These are phyloP conservation scores for Mesaphorura yosii DNA, from an alignment of 1,140 invertebrate genomes.

Conservation along the genomic window DNA sequence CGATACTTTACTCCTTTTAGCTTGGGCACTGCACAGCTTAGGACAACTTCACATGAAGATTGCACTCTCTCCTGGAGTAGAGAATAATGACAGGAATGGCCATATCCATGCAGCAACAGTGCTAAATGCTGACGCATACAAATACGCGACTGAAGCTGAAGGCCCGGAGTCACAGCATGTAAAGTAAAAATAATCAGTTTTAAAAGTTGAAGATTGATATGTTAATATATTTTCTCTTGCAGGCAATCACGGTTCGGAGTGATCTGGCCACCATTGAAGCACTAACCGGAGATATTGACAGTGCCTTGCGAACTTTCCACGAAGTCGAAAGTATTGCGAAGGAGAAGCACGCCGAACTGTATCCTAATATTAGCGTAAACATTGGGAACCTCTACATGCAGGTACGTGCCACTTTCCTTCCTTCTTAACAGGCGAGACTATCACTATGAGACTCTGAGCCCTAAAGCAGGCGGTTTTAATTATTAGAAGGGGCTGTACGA, in stretches of 20 bases:
- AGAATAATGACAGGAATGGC: constrained; percentile 5
- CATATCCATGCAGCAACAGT: constrained; percentile 3
- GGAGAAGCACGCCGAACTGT: constrained; percentile 23
- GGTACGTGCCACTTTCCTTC: constrained; percentile 4
- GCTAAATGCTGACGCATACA: constrained; percentile 15
- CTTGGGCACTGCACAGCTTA: constrained; percentile 11
- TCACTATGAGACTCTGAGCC: background rate
- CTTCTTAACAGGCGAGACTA: background rate
- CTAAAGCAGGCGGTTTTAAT: background rate
- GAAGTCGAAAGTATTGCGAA: constrained; percentile 18
- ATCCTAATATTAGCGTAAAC: constrained; percentile 20
- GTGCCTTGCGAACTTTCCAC: constrained; percentile 14
- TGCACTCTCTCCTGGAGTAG: constrained; percentile 1
- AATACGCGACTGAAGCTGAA: constrained; percentile 17
- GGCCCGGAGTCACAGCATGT: constrained; percentile 28
- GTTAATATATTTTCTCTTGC: background rate
- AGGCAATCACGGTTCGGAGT: constrained; percentile 23
- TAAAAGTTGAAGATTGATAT: too few species aligned
- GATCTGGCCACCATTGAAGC: constrained; percentile 27
- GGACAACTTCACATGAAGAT: constrained; percentile 8
- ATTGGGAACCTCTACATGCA: constrained; percentile 20
- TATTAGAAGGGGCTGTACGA: constrained; percentile 26
- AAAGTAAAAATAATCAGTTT: background rate
- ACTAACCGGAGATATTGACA: constrained; percentile 24
- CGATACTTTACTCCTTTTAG: constrained; percentile 8